These are phyloP conservation scores for Fopius arisanus DNA, from an alignment of 1,140 invertebrate genomes.

Conservation along the genomic window DNA sequence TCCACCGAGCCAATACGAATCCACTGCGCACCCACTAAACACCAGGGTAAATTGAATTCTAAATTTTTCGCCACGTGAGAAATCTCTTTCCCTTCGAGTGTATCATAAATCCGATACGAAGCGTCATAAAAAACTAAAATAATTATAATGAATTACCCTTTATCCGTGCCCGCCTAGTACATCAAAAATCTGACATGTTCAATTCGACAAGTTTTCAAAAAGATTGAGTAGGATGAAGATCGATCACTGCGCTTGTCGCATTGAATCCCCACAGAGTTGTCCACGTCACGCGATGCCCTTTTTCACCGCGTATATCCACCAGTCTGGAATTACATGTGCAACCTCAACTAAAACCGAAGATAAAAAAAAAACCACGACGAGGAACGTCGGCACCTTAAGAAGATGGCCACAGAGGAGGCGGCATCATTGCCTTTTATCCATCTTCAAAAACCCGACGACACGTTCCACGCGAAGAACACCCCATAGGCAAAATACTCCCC, in stretches of 20 bases:
- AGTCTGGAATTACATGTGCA: neutral
- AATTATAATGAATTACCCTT: no score
- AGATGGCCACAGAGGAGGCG: neutral
- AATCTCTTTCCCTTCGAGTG: no score
- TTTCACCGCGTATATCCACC: neutral
- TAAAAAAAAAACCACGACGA: neutral
- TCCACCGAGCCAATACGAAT: no score
- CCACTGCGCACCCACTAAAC: no score
- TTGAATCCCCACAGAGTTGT: neutral
- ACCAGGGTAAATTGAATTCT: no score
- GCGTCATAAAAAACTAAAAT: no score
- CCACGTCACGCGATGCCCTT: neutral
- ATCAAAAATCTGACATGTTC: neutral
- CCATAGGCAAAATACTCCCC: neutral
- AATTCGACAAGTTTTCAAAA: neutral
- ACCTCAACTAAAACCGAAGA: neutral
- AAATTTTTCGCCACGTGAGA: no score
- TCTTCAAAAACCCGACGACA: slow-evolving; percentile 36
- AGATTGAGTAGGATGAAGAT: neutral
- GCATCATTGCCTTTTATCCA: slow-evolving; percentile 20
- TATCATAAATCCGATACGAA: no score
- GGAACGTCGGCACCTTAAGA: slow-evolving; percentile 18
- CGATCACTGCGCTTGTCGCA: neutral
- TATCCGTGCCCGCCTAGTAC: no score
- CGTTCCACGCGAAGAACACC: slow-evolving; percentile 33